phyloP scores from a whole-genome alignment of 1,140 invertebrate genomes.

The Drosophila punjabiensis region DNA sequence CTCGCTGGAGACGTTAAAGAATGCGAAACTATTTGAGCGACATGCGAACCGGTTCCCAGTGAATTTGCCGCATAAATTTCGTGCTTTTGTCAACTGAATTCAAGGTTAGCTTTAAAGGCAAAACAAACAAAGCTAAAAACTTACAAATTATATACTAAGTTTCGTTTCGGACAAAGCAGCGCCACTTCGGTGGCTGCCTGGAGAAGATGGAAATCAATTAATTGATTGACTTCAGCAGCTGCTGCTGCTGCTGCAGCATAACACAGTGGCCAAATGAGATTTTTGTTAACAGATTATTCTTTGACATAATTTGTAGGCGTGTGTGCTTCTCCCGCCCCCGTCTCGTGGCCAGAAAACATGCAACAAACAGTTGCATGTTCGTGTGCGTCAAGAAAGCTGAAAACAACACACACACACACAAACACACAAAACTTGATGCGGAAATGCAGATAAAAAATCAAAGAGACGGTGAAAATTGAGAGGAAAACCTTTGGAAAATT shows the following conservation, averaged over 20 bases:
- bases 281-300: conserved; percentile 36
- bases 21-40: conserved; percentile 42
- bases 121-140: conserved; percentile 14
- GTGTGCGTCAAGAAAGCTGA: conserved; percentile 52
- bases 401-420: conserved; percentile 31
- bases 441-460: conserved; percentile 73
- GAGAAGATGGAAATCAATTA: conserved; percentile 38
- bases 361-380: conserved; percentile 48
- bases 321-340: conserved; percentile 10
- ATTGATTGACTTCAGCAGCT: conserved; percentile 39
- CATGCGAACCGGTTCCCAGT: conserved; percentile 56
- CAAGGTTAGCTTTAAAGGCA: conserved; percentile 63
- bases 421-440: conserved; percentile 48
- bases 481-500: conserved; percentile 69
- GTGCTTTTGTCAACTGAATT: conserved; percentile 46
- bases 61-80: conserved; percentile 33
- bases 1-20: conserved; percentile 13
- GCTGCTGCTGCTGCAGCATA: background rate
- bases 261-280: conserved; percentile 51
- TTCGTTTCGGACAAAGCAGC: conserved; percentile 5
- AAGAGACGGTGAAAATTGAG: conserved; percentile 21
- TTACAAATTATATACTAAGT: conserved; percentile 17
- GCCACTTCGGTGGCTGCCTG: background rate
- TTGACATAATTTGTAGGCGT: conserved; percentile 72
- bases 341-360: conserved; percentile 26